These are phyloP conservation scores for Antechinus flavipes DNA, from an alignment of 2,113 vertebrate genomes.

Conservation along the genomic window DNA sequence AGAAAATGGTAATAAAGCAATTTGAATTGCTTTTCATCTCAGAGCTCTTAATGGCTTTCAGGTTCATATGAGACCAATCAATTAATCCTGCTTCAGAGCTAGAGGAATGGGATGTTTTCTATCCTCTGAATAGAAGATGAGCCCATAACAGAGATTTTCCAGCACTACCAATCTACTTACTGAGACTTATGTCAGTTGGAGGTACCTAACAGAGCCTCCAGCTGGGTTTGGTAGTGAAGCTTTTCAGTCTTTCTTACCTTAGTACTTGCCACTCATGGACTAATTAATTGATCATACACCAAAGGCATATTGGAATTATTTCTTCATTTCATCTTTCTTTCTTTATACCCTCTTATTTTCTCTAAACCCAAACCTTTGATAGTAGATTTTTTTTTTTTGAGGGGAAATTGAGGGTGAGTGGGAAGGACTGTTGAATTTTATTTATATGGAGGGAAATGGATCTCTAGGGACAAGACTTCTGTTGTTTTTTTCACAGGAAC, in stretches of 20 bases:
- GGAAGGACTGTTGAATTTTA: neutral
- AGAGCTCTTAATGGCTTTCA: conserved; percentile 85
- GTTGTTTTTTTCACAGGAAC: neutral
- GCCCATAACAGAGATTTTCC: conserved; percentile 73
- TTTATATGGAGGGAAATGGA: conserved; percentile 59
- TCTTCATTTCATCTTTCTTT: conserved; percentile 63
- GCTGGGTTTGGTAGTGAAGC: conserved; percentile 67
- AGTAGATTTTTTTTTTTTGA: conserved; percentile 68
- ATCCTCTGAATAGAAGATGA: conserved; percentile 77
- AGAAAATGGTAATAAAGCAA: conserved; percentile 88
- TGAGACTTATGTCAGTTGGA: conserved; percentile 72
- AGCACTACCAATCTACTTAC: conserved; percentile 67
- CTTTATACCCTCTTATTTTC: conserved; percentile 22
- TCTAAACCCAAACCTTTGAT: conserved; percentile 63
- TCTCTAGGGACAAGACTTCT: neutral
- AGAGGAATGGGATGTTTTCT: conserved; percentile 80
- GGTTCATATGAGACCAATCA: conserved; percentile 88
- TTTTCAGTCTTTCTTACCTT: conserved; percentile 65
- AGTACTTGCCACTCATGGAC: conserved; percentile 66
- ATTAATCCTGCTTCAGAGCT: conserved; percentile 86
- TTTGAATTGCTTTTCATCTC: conserved; percentile 88
- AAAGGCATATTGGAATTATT: conserved; percentile 76
- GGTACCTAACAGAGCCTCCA: conserved; percentile 63
- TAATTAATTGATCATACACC: conserved; percentile 78
- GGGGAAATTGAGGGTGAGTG: conserved; percentile 62